Evolutionary conservation across 2,797 vertebrate species (phyloP).

Genomic region (Semaprochilodus insignis): DNA sequence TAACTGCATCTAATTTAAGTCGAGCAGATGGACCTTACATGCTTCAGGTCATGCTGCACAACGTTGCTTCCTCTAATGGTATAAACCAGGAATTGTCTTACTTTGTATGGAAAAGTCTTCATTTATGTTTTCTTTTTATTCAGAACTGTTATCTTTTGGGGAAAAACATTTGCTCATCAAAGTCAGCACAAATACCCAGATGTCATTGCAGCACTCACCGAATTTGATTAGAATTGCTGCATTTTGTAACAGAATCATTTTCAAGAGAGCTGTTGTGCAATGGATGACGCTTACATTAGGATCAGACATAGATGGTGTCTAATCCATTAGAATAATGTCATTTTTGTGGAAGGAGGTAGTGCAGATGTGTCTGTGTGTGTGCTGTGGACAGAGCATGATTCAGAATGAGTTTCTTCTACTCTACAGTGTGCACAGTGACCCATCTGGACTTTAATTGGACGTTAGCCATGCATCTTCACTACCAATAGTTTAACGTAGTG

Average conservation of each 20-base stretch:
- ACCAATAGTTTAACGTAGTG: not conserved
- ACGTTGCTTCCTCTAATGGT: not conserved
- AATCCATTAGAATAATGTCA: not conserved
- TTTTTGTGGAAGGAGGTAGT: not conserved
- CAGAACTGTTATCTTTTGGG: not conserved
- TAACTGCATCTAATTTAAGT: constrained; percentile 23
- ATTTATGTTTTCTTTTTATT: not conserved
- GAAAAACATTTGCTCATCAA: not conserved
- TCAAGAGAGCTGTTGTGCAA: not conserved
- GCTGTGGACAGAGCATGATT: not conserved
- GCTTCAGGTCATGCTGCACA: constrained; percentile 42
- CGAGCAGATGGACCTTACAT: constrained; percentile 27
- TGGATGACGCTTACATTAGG: not conserved
- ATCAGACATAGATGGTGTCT: not conserved
- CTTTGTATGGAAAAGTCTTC: constrained; percentile 1
- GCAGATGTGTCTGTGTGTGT: not conserved
- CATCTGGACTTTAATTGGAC: not conserved
- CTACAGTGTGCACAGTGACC: not conserved
- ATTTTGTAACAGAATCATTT: not conserved
- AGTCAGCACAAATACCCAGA: not conserved
- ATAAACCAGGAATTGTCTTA: not conserved
- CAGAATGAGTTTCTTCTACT: not conserved
- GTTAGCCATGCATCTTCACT: not conserved
- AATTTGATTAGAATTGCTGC: not conserved
- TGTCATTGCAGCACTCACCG: not conserved